phyloP scores from a whole-genome alignment of 2,888 invertebrate species.

The Furcula furcula region DNA sequence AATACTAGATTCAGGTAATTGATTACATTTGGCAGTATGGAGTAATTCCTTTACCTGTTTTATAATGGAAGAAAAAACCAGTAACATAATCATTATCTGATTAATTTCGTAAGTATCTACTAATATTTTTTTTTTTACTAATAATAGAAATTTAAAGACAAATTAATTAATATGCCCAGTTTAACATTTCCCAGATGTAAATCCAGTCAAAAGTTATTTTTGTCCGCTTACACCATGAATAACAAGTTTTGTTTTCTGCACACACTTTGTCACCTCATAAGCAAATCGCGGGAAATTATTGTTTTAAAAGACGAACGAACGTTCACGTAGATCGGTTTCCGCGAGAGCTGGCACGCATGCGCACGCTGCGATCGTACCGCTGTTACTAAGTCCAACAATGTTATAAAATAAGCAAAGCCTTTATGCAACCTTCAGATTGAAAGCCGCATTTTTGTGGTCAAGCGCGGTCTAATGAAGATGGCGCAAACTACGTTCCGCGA shows the following conservation, averaged over 20 bases:
- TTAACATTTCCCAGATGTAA: neutral
- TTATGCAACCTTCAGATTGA: conserved; percentile 75
- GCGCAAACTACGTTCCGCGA: conserved; percentile 49
- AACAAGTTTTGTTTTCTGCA: conserved; percentile 22
- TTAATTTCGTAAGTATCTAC: too few relatives aligned
- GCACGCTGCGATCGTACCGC: conserved; percentile 56
- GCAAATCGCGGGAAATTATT: conserved; percentile 13
- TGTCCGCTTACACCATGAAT: conserved; percentile 23
- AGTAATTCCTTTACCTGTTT: too few relatives aligned
- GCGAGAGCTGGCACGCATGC: conserved; percentile 56
- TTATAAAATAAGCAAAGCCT: conserved; percentile 58
- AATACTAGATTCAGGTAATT: too few relatives aligned
- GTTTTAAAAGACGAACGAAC: conserved; percentile 27
- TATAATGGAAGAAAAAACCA: too few relatives aligned
- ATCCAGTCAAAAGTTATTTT: too few relatives aligned
- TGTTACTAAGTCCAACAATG: conserved; percentile 64
- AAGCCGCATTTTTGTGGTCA: conserved; percentile 77
- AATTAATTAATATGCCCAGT: too few relatives aligned
- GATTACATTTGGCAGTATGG: too few relatives aligned
- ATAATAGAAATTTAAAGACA: too few relatives aligned
- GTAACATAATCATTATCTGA: too few relatives aligned
- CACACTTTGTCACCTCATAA: conserved; percentile 36
- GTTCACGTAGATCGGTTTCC: conserved; percentile 19
- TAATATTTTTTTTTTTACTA: too few relatives aligned
- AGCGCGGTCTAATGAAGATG: conserved; percentile 62